phyloP scores from a whole-genome alignment of 2,888 invertebrate species.

The Stenoptilia bipunctidactyla region DNA sequence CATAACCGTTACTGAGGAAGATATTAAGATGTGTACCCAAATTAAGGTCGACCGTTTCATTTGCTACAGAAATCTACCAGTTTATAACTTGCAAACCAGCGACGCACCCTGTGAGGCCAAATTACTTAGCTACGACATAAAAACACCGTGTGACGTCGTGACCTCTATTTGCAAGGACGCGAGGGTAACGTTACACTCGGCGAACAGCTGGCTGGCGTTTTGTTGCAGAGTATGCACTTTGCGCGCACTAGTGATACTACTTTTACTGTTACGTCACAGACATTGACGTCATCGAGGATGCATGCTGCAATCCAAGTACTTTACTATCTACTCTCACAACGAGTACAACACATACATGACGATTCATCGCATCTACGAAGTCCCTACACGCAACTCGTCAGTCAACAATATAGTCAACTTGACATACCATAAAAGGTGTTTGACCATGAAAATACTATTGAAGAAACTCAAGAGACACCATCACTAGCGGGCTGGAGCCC shows the following conservation, averaged over 20 bases:
- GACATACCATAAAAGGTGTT: too few species aligned
- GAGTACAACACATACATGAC: conserved; percentile 3
- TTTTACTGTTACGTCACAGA: conserved; percentile 10
- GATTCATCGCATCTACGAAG: background rate
- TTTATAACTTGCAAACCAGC: conserved; percentile 8
- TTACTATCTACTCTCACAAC: conserved; percentile 11
- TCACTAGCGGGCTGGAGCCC: too few species aligned
- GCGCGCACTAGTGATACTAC: conserved; percentile 12
- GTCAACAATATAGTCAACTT: conserved; percentile 6
- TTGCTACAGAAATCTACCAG: too few species aligned
- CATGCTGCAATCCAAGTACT: conserved; percentile 10
- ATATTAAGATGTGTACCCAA: too few species aligned
- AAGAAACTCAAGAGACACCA: too few species aligned
- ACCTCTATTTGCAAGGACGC: conserved; percentile 9
- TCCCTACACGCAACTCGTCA: conserved; percentile 3
- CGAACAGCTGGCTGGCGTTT: conserved; percentile 13
- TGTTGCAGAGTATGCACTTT: conserved; percentile 12
- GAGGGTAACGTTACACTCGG: conserved; percentile 1
- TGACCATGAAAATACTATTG: too few species aligned
- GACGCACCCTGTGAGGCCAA: conserved; percentile 13
- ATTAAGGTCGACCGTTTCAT: too few species aligned
- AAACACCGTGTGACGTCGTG: conserved; percentile 7
- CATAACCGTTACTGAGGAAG: too few species aligned
- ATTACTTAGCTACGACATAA: conserved; percentile 11
- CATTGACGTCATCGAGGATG: conserved; percentile 14